Percentiles rank a stretch among this genome's conserved stretches.
Conservation (phyloP, 2,888 invertebrate genomes). For the Parascotia fuliginaria region DNA sequence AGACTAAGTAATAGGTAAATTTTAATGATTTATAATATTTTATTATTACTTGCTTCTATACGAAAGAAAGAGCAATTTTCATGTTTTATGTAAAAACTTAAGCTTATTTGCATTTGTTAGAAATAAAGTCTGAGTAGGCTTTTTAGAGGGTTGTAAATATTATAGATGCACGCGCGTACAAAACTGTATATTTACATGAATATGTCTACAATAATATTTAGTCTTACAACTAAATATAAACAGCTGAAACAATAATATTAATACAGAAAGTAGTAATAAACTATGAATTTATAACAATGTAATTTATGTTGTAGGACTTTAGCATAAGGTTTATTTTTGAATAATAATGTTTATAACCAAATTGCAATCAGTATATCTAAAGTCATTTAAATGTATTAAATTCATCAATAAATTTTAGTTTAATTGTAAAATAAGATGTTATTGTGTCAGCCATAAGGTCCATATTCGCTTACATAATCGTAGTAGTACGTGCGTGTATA, state of each 20-base stretch:
- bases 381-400: too few relatives aligned
- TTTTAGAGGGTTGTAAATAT: not conserved
- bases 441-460: not conserved
- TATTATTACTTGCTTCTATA: too few relatives aligned
- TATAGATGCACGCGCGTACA: constrained; percentile 6
- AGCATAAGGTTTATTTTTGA: not conserved
- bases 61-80: too few relatives aligned
- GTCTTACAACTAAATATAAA: not conserved
- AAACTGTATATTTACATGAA: not conserved
- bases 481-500: not conserved
- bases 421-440: not conserved
- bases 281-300: not conserved
- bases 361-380: too few relatives aligned
- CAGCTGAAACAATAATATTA: not conserved
- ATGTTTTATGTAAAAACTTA: too few relatives aligned
- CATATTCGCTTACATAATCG: constrained; percentile 1
- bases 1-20: too few relatives aligned
- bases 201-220: not conserved
- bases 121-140: too few relatives aligned
- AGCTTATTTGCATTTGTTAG: too few relatives aligned
- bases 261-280: too few relatives aligned
- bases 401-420: not conserved
- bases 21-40: too few relatives aligned
- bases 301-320: not conserved
- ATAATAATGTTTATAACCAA: too few relatives aligned